These are phyloP conservation scores for Asarcornis scutulata DNA, from an alignment of 2,113 vertebrate species.

Conservation along the genomic window DNA sequence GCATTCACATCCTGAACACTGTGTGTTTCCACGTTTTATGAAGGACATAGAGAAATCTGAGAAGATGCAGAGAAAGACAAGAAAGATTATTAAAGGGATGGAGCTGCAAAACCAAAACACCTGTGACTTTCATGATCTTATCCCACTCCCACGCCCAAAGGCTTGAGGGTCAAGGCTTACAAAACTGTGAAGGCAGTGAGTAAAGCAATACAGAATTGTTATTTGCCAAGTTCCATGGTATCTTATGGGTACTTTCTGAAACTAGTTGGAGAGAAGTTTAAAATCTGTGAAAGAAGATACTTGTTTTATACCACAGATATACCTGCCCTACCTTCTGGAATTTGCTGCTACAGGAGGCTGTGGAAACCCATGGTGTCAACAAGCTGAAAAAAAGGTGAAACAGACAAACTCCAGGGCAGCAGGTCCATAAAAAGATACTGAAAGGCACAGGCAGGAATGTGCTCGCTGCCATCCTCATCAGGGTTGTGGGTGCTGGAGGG, in stretches of 20 bases:
- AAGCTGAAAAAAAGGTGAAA: not conserved
- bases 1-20: not conserved
- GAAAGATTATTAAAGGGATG: not conserved
- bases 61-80: not conserved
- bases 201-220: not conserved
- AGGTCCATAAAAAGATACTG: not conserved
- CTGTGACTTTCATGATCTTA: not conserved
- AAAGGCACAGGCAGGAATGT: not conserved
- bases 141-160: not conserved
- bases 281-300: not conserved
- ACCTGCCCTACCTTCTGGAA: not conserved
- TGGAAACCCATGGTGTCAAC: not conserved
- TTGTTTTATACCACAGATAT: not conserved
- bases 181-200: not conserved
- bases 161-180: not conserved
- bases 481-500: accelerated
- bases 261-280: not conserved
- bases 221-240: not conserved
- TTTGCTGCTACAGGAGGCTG: not conserved
- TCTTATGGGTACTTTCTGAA: not conserved
- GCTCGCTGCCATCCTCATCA: accelerated
- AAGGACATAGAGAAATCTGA: not conserved
- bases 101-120: not conserved
- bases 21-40: not conserved
- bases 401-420: not conserved